phyloP scores from a whole-genome alignment of 2,113 vertebrate genomes.

The Corythoichthys haematopterus region DNA sequence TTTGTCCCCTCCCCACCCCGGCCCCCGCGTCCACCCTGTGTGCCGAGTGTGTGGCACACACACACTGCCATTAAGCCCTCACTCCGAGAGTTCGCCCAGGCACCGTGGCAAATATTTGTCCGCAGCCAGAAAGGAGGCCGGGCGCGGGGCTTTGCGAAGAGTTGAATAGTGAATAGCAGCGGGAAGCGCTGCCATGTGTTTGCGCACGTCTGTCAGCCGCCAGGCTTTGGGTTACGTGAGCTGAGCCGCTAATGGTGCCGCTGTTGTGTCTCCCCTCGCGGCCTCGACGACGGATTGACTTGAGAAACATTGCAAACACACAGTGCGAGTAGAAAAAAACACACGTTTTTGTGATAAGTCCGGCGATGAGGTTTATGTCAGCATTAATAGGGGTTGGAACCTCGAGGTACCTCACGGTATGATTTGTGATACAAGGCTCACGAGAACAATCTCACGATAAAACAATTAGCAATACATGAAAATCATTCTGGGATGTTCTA shows the following conservation, averaged over 20 bases:
- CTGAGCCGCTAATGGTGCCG: conserved; percentile 49
- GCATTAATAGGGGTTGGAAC: background rate
- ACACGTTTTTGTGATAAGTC: conserved; percentile 2
- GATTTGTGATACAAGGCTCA: too few relatives aligned
- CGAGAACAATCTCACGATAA: too few relatives aligned
- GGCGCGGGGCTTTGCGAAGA: background rate
- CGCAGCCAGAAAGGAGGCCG: conserved; percentile 44
- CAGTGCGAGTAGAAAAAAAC: background rate
- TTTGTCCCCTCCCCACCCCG: conserved; percentile 37
- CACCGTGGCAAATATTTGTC: conserved; percentile 64
- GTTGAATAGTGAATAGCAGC: conserved; percentile 48
- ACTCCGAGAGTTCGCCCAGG: conserved; percentile 44
- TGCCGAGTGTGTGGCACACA: conserved; percentile 39
- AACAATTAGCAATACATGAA: too few relatives aligned
- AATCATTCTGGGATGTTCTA: too few relatives aligned
- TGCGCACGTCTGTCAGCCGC: conserved; percentile 59
- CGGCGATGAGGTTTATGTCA: conserved; percentile 42
- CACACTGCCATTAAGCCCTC: conserved; percentile 60
- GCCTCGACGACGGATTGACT: conserved; percentile 44
- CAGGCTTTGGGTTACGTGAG: conserved; percentile 57
- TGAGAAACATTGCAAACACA: conserved; percentile 33
- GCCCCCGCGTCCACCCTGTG: background rate
- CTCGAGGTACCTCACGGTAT: too few relatives aligned
- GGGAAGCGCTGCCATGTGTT: conserved; percentile 60
- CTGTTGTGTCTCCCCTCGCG: conserved; percentile 59